phyloP scores from a whole-genome alignment of 2,113 vertebrate species.

The Cnemophilus loriae region DNA sequence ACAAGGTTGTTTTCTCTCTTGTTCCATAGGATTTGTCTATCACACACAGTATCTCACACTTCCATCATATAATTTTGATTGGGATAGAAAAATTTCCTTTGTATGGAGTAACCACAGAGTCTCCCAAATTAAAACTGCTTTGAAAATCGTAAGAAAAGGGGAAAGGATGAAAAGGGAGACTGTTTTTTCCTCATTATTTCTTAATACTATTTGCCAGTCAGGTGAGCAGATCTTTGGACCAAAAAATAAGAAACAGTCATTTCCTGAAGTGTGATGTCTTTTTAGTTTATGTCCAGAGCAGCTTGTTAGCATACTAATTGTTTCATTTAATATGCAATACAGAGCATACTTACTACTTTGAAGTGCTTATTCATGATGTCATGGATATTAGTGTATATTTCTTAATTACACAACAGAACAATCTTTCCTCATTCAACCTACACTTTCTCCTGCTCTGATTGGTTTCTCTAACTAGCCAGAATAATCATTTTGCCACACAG shows the following conservation, averaged over 20 bases:
- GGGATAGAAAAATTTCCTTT: neutral
- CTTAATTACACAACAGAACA: constrained; percentile 61
- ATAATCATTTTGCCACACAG: constrained; percentile 60
- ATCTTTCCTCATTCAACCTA: neutral
- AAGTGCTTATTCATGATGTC: constrained; percentile 47
- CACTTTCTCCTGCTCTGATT: constrained; percentile 24
- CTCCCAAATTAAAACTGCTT: neutral
- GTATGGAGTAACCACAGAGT: neutral
- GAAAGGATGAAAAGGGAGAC: neutral
- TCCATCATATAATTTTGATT: neutral
- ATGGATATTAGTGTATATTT: constrained; percentile 50
- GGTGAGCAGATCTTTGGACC: neutral
- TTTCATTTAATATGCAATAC: constrained; percentile 46
- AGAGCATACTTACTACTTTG: constrained; percentile 45
- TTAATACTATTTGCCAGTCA: constrained; percentile 37
- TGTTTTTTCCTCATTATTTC: neutral
- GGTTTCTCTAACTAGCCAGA: constrained; percentile 51
- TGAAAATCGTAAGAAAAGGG: neutral
- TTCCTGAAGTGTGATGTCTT: neutral
- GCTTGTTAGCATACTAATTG: constrained; percentile 40
- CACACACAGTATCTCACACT: neutral
- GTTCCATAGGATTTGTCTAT: constrained; percentile 22
- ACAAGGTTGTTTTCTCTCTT: constrained; percentile 47
- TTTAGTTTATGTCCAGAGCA: neutral
- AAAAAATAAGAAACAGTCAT: neutral